These are phyloP conservation scores for Aphaenogaster floridana DNA, from an alignment of 1,140 invertebrate genomes.

Conservation along the genomic window DNA sequence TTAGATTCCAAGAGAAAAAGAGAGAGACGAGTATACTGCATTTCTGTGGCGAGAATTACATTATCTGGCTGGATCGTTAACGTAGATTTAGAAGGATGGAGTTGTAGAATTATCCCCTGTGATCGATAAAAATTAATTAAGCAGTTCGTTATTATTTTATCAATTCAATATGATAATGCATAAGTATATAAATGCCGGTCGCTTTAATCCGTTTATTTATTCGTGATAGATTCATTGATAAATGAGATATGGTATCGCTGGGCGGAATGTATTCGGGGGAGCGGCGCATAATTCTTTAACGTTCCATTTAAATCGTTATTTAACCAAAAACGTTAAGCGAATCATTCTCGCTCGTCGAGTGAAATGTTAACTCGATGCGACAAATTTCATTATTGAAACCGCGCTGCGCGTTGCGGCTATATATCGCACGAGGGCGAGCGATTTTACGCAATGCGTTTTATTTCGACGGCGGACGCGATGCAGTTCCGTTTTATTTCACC, in stretches of 20 bases:
- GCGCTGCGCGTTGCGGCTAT: not conserved
- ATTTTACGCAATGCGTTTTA: conserved; percentile 33
- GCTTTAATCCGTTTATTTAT: conserved; percentile 49
- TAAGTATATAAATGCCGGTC: not conserved
- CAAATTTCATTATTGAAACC: conserved; percentile 57
- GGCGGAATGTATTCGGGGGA: not conserved
- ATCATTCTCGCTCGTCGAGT: conserved; percentile 7
- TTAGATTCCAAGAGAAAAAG: conserved; percentile 42
- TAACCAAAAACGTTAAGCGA: conserved; percentile 45
- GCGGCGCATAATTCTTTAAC: conserved; percentile 53
- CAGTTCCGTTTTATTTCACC: conserved; percentile 30
- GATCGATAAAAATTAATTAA: conserved; percentile 32
- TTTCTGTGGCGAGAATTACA: not conserved
- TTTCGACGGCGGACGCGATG: conserved; percentile 5
- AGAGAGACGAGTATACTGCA: not conserved
- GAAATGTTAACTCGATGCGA: conserved; percentile 59
- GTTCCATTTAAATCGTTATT: conserved; percentile 43
- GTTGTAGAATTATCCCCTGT: not conserved
- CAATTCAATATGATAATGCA: not conserved
- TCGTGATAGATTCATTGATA: conserved; percentile 19
- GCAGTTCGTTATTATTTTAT: conserved; percentile 20
- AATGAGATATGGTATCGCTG: not conserved
- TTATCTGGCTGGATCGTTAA: conserved; percentile 9
- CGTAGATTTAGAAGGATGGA: not conserved
- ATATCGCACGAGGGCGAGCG: not conserved